Evolutionary conservation across 2,113 vertebrate species (phyloP), one percentile per base, ranked within the genome.

Genomic region (Carollia perspicillata): DNA sequence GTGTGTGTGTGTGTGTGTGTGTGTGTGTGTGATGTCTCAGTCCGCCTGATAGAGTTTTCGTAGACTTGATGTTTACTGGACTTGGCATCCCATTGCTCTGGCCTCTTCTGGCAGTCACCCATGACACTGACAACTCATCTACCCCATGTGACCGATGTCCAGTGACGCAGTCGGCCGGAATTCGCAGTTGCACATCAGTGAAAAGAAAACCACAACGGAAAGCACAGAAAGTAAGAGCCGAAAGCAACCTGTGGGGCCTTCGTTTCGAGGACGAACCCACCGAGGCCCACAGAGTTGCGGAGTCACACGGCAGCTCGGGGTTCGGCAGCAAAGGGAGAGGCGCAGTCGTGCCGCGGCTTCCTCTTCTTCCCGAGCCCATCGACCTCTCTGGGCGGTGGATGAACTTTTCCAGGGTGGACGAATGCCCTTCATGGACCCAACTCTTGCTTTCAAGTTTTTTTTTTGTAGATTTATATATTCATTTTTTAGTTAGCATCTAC

Each of bases 401-500:
- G 42, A 79, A 75, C 51, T 37, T 77, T 84, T 84, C 81, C 53
- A 53, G 72, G 58, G 65, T n/a, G 65, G 35, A 63, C 55, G 51
- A 26, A 26, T 49, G 40, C 42, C 72, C 78, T 94, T 68, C 85
- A 17, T 53, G 68, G 6, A 71, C 33, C 95, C 66, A 71, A 42
- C 53, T 90, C 65, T 13, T 77, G 51, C 53, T 93, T 72, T 66
- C 58, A 89, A 33, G 23, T 40, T 60, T 53, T 35, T 60, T 9
- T 51, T 94, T 51, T 83, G 44, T 91, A 89, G 53, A n/a, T 84
- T 91, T 92, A 63, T 78, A 49, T 92, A 84, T 96, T 92, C 6
- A 30, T 58, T 97, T 96, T 94, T 96, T 94, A 63, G 71, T 94
- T 97, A 72, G 92, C 95, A 96, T 94, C 95, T 97, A 96, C 92